phyloP scores from a whole-genome alignment of 2,888 invertebrate species.

The Chironomus riparius region DNA sequence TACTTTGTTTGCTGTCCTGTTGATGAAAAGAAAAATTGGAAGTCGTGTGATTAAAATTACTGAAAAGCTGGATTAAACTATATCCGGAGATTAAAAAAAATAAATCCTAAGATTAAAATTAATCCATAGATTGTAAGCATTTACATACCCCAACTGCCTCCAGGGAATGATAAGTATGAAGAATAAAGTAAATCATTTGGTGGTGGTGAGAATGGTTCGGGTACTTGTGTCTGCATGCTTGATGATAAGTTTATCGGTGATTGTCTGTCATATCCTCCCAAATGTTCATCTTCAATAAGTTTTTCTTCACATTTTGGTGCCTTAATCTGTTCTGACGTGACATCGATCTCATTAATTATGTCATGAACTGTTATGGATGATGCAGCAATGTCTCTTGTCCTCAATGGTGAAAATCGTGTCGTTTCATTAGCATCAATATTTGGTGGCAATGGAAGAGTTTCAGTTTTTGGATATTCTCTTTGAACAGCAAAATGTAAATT shows the following conservation, averaged over 20 bases:
- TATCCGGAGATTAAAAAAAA: too few species aligned
- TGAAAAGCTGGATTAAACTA: too few species aligned
- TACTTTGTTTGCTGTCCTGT: slow-evolving; percentile 53
- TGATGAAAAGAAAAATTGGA: too few species aligned
- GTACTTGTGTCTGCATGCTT: slow-evolving; percentile 68
- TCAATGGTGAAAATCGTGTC: slow-evolving; percentile 54
- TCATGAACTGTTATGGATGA: slow-evolving; percentile 49
- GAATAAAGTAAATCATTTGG: slow-evolving; percentile 49
- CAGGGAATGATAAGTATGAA: slow-evolving; percentile 68
- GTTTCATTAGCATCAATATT: slow-evolving; percentile 57
- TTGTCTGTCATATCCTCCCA: slow-evolving; percentile 58
- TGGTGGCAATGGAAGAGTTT: slow-evolving; percentile 49
- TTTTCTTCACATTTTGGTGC: neutral
- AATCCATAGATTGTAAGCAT: too few species aligned
- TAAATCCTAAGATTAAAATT: too few species aligned
- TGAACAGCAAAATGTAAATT: slow-evolving; percentile 28
- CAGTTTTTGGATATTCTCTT: slow-evolving; percentile 48
- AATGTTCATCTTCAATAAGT: slow-evolving; percentile 45
- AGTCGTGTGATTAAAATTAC: too few species aligned
- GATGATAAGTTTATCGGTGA: slow-evolving; percentile 58
- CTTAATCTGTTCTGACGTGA: slow-evolving; percentile 33
- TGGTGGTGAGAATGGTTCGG: slow-evolving; percentile 48
- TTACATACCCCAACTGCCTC: slow-evolving; percentile 52
- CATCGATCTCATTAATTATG: slow-evolving; percentile 34
- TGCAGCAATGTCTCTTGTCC: slow-evolving; percentile 54